Percentiles rank a stretch among this genome's conserved stretches.
phyloP scores from a whole-genome alignment of 2,113 vertebrate species.

The Micromys minutus region DNA sequence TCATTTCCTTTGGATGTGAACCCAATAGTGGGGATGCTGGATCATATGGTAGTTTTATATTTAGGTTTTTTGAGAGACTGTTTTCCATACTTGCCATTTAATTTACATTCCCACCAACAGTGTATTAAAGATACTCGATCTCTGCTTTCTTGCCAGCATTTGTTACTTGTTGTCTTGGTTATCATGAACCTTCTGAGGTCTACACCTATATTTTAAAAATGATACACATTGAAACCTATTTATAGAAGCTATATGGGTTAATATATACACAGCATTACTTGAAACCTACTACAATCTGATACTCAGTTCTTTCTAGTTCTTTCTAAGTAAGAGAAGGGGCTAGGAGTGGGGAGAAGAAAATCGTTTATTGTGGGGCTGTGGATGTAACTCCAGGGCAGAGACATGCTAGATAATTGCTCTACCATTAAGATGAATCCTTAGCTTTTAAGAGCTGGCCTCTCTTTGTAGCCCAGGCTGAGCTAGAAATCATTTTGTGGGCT shows the following conservation, averaged over 20 bases:
- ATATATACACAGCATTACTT: not conserved
- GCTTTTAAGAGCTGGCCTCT: not conserved
- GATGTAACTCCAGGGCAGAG: not conserved
- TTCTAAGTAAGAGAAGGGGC: not conserved
- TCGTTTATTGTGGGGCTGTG: not conserved
- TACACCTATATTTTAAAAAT: not conserved
- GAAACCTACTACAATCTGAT: not conserved
- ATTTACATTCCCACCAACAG: not conserved
- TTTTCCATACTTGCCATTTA: not conserved
- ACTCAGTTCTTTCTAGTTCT: not conserved
- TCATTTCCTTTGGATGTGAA: slow-evolving; percentile 25
- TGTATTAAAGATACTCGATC: not conserved
- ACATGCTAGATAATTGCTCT: not conserved
- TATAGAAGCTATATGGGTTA: not conserved
- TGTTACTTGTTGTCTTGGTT: not conserved
- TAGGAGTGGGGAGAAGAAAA: not conserved
- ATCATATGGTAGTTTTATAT: slow-evolving; percentile 9
- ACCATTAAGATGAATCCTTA: not conserved
- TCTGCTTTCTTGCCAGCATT: not conserved
- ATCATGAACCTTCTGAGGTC: not conserved
- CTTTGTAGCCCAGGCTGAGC: not conserved
- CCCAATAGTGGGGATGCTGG: not conserved
- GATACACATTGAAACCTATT: not conserved
- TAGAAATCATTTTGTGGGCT: not conserved
- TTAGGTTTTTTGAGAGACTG: not conserved